Base-by-base conservation (phyloP, 2,113 vertebrate genomes). In the Numida meleagris region DNA sequence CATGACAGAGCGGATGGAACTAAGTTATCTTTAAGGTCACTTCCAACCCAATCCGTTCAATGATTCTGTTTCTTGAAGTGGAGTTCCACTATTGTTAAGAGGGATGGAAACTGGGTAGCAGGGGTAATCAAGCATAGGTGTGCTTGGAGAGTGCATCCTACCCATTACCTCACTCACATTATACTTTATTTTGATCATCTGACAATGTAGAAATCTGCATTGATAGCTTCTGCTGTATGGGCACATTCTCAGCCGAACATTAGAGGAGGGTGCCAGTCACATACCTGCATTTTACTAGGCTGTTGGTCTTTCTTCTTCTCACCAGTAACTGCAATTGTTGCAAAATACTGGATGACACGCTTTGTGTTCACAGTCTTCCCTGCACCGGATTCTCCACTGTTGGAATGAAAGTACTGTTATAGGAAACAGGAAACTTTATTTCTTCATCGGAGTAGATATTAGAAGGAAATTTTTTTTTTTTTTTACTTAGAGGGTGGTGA, bases 361-460 rank as follows among this genome's bases (percentile, higher is more conserved):
- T 99, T 99, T 4, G 99, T 99, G 95, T 99, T 99, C 82, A 99
- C 99, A 94, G 99, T 99, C 98, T 99, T 99, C 94, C 99, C 99
- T 2, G 99, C 99, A 88, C 99, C 99, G 0, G 99, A 99, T 99
- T 99, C 99, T 98, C 99, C 98, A 0, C 99, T 99, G 96, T 72
- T 51, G 14, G 65, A 82, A 68, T 15, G 9, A 66, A 86, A 77
- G 25, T 45, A 31, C 10, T 82, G 45, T 45, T 70, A 48, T 4
- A 57, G 38, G 40, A 89, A 71, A 73, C 9, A 58, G 36, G 29
- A 57, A 67, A 27, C 5, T 11, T 43, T 73, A 29, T 18, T 76
- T 73, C 16, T 65, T 48, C 62, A 20, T 55, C 31, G 20, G 55
- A n/a, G 18, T n/a, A 57, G 31, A n/a, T 57, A 33, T n/a, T n/a